These are phyloP conservation scores for Perizoma affinitatum DNA, from an alignment of 2,888 invertebrate species.

Conservation along the genomic window DNA sequence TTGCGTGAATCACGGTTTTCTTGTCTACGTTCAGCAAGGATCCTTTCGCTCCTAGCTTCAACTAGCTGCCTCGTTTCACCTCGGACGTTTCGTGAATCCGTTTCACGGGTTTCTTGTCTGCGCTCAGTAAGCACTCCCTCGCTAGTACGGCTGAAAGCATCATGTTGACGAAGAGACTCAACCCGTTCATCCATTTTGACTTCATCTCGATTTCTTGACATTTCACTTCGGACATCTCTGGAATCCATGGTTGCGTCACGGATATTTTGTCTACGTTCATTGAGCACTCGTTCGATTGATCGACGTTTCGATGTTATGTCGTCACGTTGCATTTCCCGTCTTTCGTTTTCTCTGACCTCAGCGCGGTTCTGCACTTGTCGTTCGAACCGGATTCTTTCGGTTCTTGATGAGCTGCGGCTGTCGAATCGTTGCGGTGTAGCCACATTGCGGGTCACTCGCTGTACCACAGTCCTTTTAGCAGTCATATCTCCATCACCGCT, in stretches of 20 bases:
- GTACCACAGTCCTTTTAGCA: neutral
- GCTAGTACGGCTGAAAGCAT: neutral
- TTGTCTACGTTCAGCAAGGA: conserved; percentile 15
- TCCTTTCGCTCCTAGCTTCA: conserved; percentile 20
- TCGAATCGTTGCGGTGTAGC: conserved; percentile 6
- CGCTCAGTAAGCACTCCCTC: neutral
- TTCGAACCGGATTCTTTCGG: conserved; percentile 12
- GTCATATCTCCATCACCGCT: neutral
- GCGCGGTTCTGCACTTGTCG: conserved; percentile 3
- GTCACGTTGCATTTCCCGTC: conserved; percentile 17
- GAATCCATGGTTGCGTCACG: neutral
- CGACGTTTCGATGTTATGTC: conserved; percentile 10
- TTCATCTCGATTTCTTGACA: neutral
- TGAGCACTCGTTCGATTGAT: conserved; percentile 25
- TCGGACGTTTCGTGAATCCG: conserved; percentile 8
- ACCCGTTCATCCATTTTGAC: neutral
- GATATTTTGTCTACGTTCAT: conserved; percentile 11
- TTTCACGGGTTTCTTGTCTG: conserved; percentile 1
- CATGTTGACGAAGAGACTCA: no score
- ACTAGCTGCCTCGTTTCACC: conserved; percentile 7
- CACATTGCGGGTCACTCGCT: conserved; percentile 10
- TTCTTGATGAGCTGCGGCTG: conserved; percentile 3
- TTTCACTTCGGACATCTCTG: neutral
- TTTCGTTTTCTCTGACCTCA: conserved; percentile 13
- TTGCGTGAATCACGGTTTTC: conserved; percentile 13